These are phyloP conservation scores for Podarcis raffonei DNA, from an alignment of 2,113 vertebrate species.

Conservation along the genomic window DNA sequence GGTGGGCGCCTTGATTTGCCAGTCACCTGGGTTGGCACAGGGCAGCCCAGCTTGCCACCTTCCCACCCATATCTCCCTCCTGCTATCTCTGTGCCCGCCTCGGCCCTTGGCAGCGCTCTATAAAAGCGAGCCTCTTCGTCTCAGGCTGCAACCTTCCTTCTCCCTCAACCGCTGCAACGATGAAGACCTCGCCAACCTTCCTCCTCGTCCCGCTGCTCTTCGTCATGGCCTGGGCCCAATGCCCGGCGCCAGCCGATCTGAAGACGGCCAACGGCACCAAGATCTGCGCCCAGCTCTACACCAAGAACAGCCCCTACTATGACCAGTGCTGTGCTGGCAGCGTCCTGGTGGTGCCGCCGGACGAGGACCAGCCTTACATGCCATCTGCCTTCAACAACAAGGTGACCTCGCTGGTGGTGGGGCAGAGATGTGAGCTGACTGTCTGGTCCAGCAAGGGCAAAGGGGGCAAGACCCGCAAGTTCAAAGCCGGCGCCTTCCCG, in stretches of 20 bases:
- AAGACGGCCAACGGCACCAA: constrained; percentile 34
- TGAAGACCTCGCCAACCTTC: background rate
- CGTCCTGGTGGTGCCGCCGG: constrained; percentile 15
- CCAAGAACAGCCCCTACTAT: constrained; percentile 73
- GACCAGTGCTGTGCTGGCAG: constrained; percentile 73
- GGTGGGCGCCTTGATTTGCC: background rate
- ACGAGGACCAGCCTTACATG: constrained; percentile 72
- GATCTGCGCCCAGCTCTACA: constrained; percentile 72
- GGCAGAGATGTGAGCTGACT: constrained; percentile 58
- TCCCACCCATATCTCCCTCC: background rate
- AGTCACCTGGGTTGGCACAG: no score
- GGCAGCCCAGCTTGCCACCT: background rate
- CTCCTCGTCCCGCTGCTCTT: constrained; percentile 15
- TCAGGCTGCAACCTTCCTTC: no score
- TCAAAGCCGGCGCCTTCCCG: constrained; percentile 23
- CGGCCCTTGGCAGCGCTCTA: background rate
- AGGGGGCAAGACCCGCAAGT: constrained; percentile 44
- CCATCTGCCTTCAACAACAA: constrained; percentile 46
- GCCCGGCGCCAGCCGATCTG: constrained; percentile 58
- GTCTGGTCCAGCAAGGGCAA: constrained; percentile 75
- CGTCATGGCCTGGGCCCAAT: constrained; percentile 50
- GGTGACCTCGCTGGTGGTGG: constrained; percentile 78
- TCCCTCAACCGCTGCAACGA: background rate
- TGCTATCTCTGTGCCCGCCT: background rate
- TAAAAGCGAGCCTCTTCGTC: background rate